Evolutionary conservation across 92 coral and sea anemone species (phyloP).

Genomic region (Diadumene lineata): DNA sequence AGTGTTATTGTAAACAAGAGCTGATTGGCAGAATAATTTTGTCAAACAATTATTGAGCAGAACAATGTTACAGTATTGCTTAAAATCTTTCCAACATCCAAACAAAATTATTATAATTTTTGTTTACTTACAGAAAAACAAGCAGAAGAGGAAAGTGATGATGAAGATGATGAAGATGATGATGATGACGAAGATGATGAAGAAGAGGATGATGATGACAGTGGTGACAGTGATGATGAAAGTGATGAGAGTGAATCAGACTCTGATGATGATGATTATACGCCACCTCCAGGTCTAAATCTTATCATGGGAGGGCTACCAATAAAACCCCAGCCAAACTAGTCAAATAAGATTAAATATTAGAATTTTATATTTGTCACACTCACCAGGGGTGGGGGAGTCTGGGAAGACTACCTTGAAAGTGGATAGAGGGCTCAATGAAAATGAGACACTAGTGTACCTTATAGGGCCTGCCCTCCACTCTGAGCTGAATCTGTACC

Average conservation of each 20-base stretch:
- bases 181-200: slow-evolving; percentile 51
- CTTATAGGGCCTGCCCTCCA: too few species aligned
- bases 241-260: slow-evolving; percentile 56
- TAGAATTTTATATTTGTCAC: too few species aligned
- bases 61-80: too few species aligned
- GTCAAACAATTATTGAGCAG: too few species aligned
- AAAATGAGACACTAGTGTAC: too few species aligned
- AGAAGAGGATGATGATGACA: slow-evolving; percentile 40
- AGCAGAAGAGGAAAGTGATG: slow-evolving; percentile 34
- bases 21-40: too few species aligned
- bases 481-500: too few species aligned
- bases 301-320: slow-evolving; percentile 88
- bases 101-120: not conserved
- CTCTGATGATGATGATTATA: slow-evolving; percentile 63
- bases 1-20: too few species aligned
- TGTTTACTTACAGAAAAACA: slow-evolving; percentile 14
- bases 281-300: slow-evolving; percentile 63
- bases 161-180: slow-evolving; percentile 31
- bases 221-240: slow-evolving; percentile 32
- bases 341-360: not conserved
- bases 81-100: not conserved
- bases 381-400: too few species aligned
- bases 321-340: slow-evolving; percentile 59
- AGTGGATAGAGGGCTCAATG: too few species aligned
- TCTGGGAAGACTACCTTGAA: too few species aligned